phyloP scores from a whole-genome alignment of 2,888 invertebrate genomes.

The Octodonta nipae region DNA sequence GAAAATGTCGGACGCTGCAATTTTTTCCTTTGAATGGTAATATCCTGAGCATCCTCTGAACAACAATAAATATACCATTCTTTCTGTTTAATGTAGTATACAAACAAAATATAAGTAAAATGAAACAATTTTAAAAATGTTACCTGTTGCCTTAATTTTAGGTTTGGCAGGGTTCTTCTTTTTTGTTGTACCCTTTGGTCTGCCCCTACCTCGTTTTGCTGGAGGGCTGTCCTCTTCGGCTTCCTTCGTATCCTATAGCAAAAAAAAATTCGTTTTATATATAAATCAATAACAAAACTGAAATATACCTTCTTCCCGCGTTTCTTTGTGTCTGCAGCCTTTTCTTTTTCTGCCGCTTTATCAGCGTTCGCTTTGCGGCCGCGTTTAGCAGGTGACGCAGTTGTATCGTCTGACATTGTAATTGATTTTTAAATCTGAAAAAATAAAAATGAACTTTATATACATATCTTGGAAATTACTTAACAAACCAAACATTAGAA shows the following conservation, averaged over 20 bases:
- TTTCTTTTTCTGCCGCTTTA: slow-evolving; percentile 20
- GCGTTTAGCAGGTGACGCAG: slow-evolving; percentile 31
- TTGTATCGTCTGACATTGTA: slow-evolving; percentile 33
- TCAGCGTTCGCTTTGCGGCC: slow-evolving; percentile 33
- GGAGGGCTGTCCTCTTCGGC: slow-evolving; percentile 29
- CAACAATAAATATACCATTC: no score
- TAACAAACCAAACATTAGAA: no score
- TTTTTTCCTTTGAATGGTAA: no score
- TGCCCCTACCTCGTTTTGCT: slow-evolving; percentile 42
- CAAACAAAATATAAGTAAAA: no score
- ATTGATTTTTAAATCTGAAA: background rate
- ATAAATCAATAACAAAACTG: background rate
- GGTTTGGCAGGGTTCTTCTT: slow-evolving; percentile 33
- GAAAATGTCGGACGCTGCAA: no score
- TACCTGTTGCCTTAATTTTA: slow-evolving; percentile 27
- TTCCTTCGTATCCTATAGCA: slow-evolving; percentile 10
- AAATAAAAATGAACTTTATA: background rate
- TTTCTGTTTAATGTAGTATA: no score
- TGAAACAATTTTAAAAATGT: no score
- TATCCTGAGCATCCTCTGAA: no score
- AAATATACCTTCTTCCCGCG: slow-evolving; percentile 20
- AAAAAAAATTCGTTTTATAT: background rate
- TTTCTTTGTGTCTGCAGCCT: slow-evolving; percentile 20
- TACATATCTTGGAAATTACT: no score
- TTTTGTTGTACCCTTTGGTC: slow-evolving; percentile 43